Conservation (phyloP, 2,113 vertebrate species). For the Oryctolagus cuniculus region DNA sequence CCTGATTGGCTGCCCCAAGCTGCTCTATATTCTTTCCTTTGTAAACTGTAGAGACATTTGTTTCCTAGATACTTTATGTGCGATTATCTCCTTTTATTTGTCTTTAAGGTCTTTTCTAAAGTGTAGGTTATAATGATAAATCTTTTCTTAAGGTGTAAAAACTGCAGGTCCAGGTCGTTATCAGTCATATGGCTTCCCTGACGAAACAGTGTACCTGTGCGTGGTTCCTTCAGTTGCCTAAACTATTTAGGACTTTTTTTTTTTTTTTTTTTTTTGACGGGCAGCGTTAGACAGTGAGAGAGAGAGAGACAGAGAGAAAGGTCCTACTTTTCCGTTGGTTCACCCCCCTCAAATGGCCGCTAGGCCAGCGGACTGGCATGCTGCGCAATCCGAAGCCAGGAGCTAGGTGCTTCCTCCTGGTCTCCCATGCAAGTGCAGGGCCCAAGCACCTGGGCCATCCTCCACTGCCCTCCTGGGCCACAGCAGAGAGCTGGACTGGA, state of each 20-base stretch:
- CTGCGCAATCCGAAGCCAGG: no score
- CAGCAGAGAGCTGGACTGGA: no score
- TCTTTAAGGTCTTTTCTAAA: constrained; percentile 42
- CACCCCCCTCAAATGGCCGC: no score
- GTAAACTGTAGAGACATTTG: constrained; percentile 22
- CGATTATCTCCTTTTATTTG: constrained; percentile 13
- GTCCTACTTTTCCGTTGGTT: no score
- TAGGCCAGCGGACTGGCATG: no score
- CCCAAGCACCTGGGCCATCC: no score
- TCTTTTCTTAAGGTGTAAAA: constrained; percentile 23
- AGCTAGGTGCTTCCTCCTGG: no score
- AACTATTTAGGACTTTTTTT: background rate
- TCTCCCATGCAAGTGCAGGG: no score
- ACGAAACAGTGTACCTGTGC: background rate
- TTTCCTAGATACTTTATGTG: background rate
- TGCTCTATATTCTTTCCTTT: constrained; percentile 18
- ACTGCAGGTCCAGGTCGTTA: background rate
- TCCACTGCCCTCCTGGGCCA: no score
- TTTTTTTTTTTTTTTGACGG: no score
- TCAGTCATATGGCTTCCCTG: background rate
- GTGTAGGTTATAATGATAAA: background rate
- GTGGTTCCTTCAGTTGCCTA: background rate
- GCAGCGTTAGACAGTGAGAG: no score
- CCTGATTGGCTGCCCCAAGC: background rate
- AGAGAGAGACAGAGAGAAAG: no score